Base-by-base conservation (phyloP, 2,888 invertebrate species). In the Apamea sordens region DNA sequence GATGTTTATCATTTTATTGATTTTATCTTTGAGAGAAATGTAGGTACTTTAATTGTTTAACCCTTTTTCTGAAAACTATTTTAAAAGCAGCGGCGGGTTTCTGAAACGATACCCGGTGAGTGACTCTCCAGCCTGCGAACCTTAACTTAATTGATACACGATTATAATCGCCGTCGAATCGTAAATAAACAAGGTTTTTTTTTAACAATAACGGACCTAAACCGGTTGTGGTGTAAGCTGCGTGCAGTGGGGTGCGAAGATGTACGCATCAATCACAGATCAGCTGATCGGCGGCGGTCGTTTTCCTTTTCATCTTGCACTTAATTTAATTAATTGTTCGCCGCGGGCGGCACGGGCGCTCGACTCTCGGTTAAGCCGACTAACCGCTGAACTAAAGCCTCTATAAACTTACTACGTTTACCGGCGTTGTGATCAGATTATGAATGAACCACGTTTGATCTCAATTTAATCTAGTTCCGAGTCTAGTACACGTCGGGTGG, bases 221-320 rank as follows among this genome's bases (percentile, higher is more conserved):
- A 95, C 95, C 92, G 93, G 95, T 95, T 94, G 81, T 87, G 90
- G 92, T 93, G 92, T 92, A 90, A 90, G 90, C 88, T 89, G 92
- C 91, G 92, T 92, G 91, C 89, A 89, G 91, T 86, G 90, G 91
- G 91, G 90, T 92, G 91, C 89, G 91, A 88, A 90, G 90, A 88
- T 89, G 91, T 91, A 91, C 91, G 91, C 93, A 95, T 95, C 95
- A 94, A 95, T 95, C 95, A 94, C 91, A 90, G 92, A 95, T 95
- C 96, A 96, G 96, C 96, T 96, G 96, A 95, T 95, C 93, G 94
- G 86, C 87, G 91, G 91, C 88, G 91, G 91, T 82, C 91, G 92
- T 93, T 95, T 95, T 95, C 95, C 94, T 94, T 95, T 95, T 96
- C 95, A 95, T 95, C 95, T 94, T 93, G 92, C 93, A 93, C 93